Conservation (phyloP, 2,888 invertebrate species). For the Helleia helle region DNA sequence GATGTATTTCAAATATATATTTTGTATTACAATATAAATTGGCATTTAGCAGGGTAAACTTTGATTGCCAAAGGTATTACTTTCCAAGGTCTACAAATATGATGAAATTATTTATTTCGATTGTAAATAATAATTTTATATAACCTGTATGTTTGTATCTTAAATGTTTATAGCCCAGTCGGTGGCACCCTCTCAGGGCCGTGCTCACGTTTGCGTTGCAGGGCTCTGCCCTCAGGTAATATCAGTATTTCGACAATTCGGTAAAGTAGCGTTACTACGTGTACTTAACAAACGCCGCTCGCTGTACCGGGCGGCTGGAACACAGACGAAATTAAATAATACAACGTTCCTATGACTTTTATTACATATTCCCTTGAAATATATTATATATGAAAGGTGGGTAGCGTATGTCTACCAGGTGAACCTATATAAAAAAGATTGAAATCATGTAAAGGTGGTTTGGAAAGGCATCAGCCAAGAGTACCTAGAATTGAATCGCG, state of each 20-base stretch:
- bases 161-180: slow-evolving; percentile 26
- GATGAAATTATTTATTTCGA: slow-evolving; percentile 17
- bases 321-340: slow-evolving; percentile 70
- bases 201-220: slow-evolving; percentile 62
- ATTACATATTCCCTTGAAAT: slow-evolving; percentile 19
- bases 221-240: slow-evolving; percentile 54
- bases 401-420: no score
- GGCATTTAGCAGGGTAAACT: slow-evolving; percentile 17
- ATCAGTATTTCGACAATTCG: slow-evolving; percentile 71
- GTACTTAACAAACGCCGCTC: slow-evolving; percentile 58
- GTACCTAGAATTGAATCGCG: no score
- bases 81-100: background rate
- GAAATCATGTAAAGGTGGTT: no score
- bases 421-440: no score
- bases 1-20: no score
- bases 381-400: background rate
- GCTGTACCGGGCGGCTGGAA: slow-evolving; percentile 61
- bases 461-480: no score
- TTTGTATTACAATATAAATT: no score
- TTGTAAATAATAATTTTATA: slow-evolving; percentile 29
- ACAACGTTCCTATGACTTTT: slow-evolving; percentile 58
- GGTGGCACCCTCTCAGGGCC: slow-evolving; percentile 46
- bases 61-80: slow-evolving; percentile 8
- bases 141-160: slow-evolving; percentile 23
- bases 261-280: slow-evolving; percentile 68